Conservation (phyloP, 2,888 invertebrate genomes). For the Cephus rjabovi region DNA sequence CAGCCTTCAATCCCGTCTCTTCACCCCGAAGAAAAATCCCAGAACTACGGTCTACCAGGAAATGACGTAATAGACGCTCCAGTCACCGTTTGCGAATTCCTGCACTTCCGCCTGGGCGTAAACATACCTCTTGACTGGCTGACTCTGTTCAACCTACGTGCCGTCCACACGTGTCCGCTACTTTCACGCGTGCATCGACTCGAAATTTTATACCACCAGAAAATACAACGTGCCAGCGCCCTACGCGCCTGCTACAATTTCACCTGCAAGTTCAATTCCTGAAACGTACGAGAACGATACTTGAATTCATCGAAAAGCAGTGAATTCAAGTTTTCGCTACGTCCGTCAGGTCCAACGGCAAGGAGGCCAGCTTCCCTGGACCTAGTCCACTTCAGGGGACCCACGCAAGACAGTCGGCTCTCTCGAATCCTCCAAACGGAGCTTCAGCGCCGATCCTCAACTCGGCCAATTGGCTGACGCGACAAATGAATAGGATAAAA, state of each 20-base stretch:
- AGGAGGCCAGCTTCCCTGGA: neutral
- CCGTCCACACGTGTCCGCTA: constrained; percentile 26
- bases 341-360: neutral
- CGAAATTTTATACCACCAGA: constrained; percentile 30
- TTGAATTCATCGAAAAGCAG: neutral
- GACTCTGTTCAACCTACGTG: constrained; percentile 1
- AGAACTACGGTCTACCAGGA: neutral
- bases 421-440: neutral
- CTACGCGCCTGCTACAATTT: neutral
- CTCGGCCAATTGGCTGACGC: constrained; percentile 44
- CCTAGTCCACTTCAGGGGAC: neutral
- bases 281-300: neutral
- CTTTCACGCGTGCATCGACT: constrained; percentile 43
- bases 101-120: constrained; percentile 56
- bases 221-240: neutral
- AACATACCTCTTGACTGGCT: constrained; percentile 21
- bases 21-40: no score
- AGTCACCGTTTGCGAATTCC: constrained; percentile 57
- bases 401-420: neutral
- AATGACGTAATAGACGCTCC: constrained; percentile 1
- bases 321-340: fast-evolving
- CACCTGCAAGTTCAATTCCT: neutral
- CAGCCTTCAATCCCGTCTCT: no score
- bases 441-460: neutral
- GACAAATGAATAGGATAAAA: constrained; percentile 46